phyloP scores from a whole-genome alignment of 1,140 invertebrate species.

The Papilio machaon region DNA sequence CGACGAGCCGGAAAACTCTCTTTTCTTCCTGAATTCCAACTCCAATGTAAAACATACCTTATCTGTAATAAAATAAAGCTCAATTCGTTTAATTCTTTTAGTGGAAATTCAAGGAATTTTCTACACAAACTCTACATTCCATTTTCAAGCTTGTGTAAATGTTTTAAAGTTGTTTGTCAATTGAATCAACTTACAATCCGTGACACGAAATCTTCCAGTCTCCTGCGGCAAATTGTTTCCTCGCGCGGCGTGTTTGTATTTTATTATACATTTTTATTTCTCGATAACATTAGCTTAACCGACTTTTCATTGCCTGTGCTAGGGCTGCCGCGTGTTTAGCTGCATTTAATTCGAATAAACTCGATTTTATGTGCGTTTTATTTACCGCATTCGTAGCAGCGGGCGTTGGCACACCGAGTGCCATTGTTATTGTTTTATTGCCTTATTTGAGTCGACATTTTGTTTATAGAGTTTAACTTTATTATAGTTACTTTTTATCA shows the following conservation, averaged over 20 bases:
- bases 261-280: constrained; percentile 83
- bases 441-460: constrained; percentile 24
- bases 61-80: constrained; percentile 50
- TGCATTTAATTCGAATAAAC: constrained; percentile 17
- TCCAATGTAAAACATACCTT: constrained; percentile 55
- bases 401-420: not conserved
- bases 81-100: constrained; percentile 35
- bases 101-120: constrained; percentile 79
- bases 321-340: constrained; percentile 65
- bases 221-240: constrained; percentile 81
- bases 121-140: constrained; percentile 49
- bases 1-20: constrained; percentile 79
- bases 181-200: constrained; percentile 47
- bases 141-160: constrained; percentile 55
- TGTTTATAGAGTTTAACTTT: not conserved
- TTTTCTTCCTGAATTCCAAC: constrained; percentile 77
- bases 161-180: constrained; percentile 58
- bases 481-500: not conserved
- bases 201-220: constrained; percentile 79
- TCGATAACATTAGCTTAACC: constrained; percentile 82
- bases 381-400: constrained; percentile 44
- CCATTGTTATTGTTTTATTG: constrained; percentile 18
- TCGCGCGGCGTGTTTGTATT: constrained; percentile 80
- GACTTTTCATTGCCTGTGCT: constrained; percentile 80
- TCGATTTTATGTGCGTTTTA: constrained; percentile 44